Base-by-base conservation (phyloP, 2,113 vertebrate species). In the Varanus komodoensis region DNA sequence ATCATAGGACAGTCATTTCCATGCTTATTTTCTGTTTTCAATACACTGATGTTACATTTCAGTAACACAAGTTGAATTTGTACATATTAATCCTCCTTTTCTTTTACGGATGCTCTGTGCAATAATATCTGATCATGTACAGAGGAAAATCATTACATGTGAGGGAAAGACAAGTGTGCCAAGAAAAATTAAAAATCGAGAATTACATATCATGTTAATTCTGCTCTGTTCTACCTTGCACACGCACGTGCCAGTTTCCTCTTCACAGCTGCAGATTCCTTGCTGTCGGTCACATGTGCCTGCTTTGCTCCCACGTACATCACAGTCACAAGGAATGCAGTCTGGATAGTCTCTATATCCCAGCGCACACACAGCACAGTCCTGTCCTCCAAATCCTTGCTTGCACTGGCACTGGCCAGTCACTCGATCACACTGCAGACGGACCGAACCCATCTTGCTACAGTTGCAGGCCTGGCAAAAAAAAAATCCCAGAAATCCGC, bases 271-370 rank as follows among this genome's bases (percentile, higher is more conserved):
- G 93, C 99, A 99, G 52, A 98, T 93, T 82, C 97, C 97, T 89
- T 92, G 94, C 0, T 94, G 91, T 8, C 25, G 80, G 82, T 98
- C 97, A 86, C 99, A 99, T 29, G 86, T 97, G 19, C 97, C 96
- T 0, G 81, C 92, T 52, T 94, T 92, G 0, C 98, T 98, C 87
- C 99, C 99, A 1, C 95, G 96, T 3, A 81, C 17, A 85, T 99
- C 97, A 61, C 99, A 99, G 91, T 97, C 96, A 88, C 99, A 99
- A 12, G 97, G 93, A 12, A 96, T 93, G 80, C 99, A 99, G 81
- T 97, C 94, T 0, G 99, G 99, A 94, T 98, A 99, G 94, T 97
- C 96, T 87, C 98, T 95, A 96, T 97, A 97, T 68, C 99, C 99
- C 32, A 97, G 78, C 1, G 97, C 96, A 90, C 99, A 99, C 14